These are phyloP conservation scores for Nibea albiflora DNA, from an alignment of 2,113 vertebrate species.

Conservation along the genomic window DNA sequence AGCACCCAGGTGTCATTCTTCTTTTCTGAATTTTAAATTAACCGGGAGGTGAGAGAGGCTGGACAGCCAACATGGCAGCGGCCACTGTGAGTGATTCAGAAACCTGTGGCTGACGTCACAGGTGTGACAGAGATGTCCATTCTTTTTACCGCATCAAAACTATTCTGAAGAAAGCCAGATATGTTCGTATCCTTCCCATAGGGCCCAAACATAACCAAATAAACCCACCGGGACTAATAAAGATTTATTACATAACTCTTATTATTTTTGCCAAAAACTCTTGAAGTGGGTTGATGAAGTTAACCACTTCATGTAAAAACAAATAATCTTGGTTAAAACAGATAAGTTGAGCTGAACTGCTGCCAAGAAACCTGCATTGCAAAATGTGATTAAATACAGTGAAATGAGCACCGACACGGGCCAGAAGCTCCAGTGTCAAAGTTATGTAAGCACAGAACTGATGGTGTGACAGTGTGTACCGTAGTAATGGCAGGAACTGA, in stretches of 20 bases:
- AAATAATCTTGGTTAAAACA: not conserved
- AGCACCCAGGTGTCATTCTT: too few species aligned
- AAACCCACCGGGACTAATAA: not conserved
- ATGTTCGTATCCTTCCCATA: not conserved
- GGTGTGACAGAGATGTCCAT: too few species aligned
- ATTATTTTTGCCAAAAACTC: not conserved
- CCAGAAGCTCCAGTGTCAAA: conserved; percentile 39
- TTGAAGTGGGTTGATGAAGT: too few species aligned
- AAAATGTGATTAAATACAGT: not conserved
- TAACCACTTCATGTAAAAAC: not conserved
- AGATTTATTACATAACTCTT: not conserved
- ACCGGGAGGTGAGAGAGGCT: too few species aligned
- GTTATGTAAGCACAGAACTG: conserved; percentile 40
- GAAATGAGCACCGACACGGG: not conserved
- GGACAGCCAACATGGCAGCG: too few species aligned
- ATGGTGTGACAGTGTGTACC: conserved; percentile 18
- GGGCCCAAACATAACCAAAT: not conserved
- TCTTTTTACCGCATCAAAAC: too few species aligned
- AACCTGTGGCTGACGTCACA: too few species aligned
- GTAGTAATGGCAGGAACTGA: conserved; percentile 20
- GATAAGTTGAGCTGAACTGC: not conserved
- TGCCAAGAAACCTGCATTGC: not conserved
- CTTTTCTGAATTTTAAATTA: too few species aligned
- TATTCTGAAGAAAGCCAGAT: not conserved
- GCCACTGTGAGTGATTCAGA: too few species aligned